Conservation (phyloP, 2,888 invertebrate species). For the Drosophila nr. medialis region DNA sequence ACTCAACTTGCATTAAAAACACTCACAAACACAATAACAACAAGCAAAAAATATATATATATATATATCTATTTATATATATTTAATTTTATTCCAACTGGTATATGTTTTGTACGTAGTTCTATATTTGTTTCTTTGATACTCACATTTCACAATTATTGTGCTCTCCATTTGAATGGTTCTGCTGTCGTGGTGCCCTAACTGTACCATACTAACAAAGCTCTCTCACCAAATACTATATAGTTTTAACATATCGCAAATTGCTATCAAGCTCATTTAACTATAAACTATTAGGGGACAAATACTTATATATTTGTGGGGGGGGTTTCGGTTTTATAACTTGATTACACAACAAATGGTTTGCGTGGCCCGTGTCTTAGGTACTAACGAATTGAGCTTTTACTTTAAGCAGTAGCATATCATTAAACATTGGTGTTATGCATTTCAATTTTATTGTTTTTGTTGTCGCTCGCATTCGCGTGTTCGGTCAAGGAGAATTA, state of each 20-base stretch:
- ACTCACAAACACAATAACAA: slow-evolving; percentile 53
- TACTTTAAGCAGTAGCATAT: slow-evolving; percentile 54
- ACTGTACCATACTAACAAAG: slow-evolving; percentile 61
- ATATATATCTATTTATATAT: slow-evolving; percentile 12
- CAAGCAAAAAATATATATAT: slow-evolving; percentile 47
- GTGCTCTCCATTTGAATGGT: slow-evolving; percentile 54
- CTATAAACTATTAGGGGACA: slow-evolving; percentile 37
- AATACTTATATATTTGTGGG: slow-evolving; percentile 13
- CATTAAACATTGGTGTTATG: slow-evolving; percentile 55
- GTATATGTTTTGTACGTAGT: slow-evolving; percentile 17
- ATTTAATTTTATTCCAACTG: slow-evolving; percentile 12
- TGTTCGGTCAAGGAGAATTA: slow-evolving; percentile 85
- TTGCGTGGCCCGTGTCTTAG: slow-evolving; percentile 52
- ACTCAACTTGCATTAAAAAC: slow-evolving; percentile 57
- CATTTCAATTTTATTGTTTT: slow-evolving; percentile 63
- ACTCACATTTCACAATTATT: slow-evolving; percentile 62
- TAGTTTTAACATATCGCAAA: slow-evolving; percentile 24
- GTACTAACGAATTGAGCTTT: slow-evolving; percentile 77
- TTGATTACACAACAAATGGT: slow-evolving; percentile 31
- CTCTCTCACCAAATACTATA: slow-evolving; percentile 56
- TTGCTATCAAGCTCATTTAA: slow-evolving; percentile 52
- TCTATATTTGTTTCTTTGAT: slow-evolving; percentile 46
- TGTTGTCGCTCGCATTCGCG: slow-evolving; percentile 53
- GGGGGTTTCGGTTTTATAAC: slow-evolving; percentile 20
- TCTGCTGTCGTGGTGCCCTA: slow-evolving; percentile 43